phyloP scores from a whole-genome alignment of 30 jellyfish, hydroid and myxozoan genomes.

The Hydractinia echinata region DNA sequence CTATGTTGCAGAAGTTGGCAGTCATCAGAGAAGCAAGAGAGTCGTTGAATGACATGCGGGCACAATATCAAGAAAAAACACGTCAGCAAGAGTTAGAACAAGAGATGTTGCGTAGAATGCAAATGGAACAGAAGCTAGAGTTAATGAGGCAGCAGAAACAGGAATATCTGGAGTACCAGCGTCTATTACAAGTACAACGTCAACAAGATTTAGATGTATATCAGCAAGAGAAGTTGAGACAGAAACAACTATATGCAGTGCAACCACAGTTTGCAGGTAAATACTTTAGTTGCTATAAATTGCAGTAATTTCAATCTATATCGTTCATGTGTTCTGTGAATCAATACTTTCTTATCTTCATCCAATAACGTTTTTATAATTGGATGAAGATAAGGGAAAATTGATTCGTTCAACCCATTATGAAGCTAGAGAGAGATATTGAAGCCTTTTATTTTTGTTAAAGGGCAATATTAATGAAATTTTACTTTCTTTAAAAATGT shows the following conservation, averaged over 20 bases:
- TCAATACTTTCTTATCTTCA: too few relatives aligned
- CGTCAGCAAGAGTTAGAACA: slow-evolving; percentile 96
- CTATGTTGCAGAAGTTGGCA: slow-evolving; percentile 90
- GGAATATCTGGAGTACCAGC: slow-evolving; percentile 93
- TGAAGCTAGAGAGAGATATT: not conserved
- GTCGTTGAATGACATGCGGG: slow-evolving; percentile 84
- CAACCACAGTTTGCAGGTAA: not conserved
- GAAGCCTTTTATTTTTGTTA: too few relatives aligned
- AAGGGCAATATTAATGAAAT: too few relatives aligned
- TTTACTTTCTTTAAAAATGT: too few relatives aligned
- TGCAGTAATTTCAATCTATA: too few relatives aligned
- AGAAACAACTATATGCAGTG: slow-evolving; percentile 40
- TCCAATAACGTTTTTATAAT: too few relatives aligned
- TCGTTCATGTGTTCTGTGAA: too few relatives aligned
- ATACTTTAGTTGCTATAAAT: too few relatives aligned
- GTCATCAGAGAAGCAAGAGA: slow-evolving; percentile 94
- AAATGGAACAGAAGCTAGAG: slow-evolving; percentile 96
- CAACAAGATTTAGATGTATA: slow-evolving; percentile 87
- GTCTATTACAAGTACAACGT: slow-evolving; percentile 84
- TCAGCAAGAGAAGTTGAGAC: slow-evolving; percentile 70
- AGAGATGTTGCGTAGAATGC: slow-evolving; percentile 98
- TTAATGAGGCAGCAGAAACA: slow-evolving; percentile 97
- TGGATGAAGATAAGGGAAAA: too few relatives aligned
- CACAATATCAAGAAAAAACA: slow-evolving; percentile 83
- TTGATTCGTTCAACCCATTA: too few relatives aligned